A percentile compares a stretch with the other conserved stretches of the same genome.
Evolutionary conservation across 2,113 vertebrate genomes (phyloP).

Genomic region (Phylloscopus whistleri): DNA sequence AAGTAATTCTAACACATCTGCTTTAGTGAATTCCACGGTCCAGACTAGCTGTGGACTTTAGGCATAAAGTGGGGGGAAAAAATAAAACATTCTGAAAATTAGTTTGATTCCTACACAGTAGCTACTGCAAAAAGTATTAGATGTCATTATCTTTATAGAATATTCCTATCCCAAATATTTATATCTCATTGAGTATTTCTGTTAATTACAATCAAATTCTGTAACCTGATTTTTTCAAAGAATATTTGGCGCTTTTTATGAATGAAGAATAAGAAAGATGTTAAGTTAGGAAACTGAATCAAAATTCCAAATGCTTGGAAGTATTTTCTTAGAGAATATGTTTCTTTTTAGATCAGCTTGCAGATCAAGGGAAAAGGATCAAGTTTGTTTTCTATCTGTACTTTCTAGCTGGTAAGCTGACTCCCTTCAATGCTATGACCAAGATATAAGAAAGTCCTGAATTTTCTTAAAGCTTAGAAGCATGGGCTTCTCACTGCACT

Average conservation of each 20-base stretch:
- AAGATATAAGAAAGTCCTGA: background rate
- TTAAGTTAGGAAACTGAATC: background rate
- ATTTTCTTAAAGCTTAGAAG: background rate
- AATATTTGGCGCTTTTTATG: fast-evolving
- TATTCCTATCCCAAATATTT: background rate
- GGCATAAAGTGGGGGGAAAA: background rate
- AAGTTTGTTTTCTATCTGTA: background rate
- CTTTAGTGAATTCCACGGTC: background rate
- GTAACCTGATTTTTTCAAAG: background rate
- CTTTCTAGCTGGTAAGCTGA: background rate
- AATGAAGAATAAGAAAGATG: background rate
- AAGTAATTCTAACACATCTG: background rate
- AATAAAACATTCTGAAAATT: background rate
- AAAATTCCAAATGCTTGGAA: background rate
- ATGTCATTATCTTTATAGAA: background rate
- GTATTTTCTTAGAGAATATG: background rate
- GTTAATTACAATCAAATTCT: background rate
- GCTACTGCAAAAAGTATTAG: background rate
- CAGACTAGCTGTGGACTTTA: background rate
- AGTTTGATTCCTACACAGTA: background rate
- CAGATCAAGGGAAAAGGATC: background rate
- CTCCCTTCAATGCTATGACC: background rate
- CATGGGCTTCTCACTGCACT: background rate
- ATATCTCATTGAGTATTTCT: background rate
- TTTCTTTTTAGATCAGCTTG: background rate